These are phyloP conservation scores for Papilio machaon DNA, from an alignment of 1,140 invertebrate genomes.

Conservation along the genomic window DNA sequence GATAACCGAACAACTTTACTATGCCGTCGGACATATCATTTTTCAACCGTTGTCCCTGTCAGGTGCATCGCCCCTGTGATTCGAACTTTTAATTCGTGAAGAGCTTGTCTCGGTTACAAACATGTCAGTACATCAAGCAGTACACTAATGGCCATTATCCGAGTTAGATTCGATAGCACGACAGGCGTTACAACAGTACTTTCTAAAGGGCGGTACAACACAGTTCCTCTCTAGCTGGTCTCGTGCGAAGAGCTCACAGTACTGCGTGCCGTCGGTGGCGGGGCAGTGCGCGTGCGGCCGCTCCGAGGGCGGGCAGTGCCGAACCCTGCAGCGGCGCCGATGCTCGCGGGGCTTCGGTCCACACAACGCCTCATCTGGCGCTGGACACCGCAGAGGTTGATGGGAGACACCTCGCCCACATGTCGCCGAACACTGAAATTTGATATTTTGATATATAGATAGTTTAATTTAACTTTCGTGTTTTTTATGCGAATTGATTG, in stretches of 20 bases:
- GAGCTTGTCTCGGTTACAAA: neutral
- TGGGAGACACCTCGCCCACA: constrained; percentile 88
- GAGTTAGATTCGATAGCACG: neutral
- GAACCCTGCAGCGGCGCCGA: constrained; percentile 64
- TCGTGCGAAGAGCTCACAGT: constrained; percentile 68
- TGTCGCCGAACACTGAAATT: constrained; percentile 87
- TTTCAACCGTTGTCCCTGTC: neutral
- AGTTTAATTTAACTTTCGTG: neutral
- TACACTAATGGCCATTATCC: neutral
- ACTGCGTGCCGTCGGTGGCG: constrained; percentile 60
- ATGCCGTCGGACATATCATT: neutral
- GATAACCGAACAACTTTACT: neutral
- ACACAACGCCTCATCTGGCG: constrained; percentile 73
- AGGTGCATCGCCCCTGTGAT: too few relatives aligned
- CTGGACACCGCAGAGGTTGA: constrained; percentile 86
- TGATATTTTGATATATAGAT: neutral
- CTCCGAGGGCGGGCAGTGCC: constrained; percentile 51
- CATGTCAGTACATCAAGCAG: neutral
- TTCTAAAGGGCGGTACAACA: constrained; percentile 80
- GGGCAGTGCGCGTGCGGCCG: constrained; percentile 50
- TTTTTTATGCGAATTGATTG: neutral
- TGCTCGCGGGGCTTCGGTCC: constrained; percentile 78
- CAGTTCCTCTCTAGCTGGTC: constrained; percentile 82
- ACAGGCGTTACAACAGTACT: constrained; percentile 83
- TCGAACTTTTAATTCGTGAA: neutral